Conservation (phyloP, 2,113 vertebrate genomes). For the Noctilio leporinus region DNA sequence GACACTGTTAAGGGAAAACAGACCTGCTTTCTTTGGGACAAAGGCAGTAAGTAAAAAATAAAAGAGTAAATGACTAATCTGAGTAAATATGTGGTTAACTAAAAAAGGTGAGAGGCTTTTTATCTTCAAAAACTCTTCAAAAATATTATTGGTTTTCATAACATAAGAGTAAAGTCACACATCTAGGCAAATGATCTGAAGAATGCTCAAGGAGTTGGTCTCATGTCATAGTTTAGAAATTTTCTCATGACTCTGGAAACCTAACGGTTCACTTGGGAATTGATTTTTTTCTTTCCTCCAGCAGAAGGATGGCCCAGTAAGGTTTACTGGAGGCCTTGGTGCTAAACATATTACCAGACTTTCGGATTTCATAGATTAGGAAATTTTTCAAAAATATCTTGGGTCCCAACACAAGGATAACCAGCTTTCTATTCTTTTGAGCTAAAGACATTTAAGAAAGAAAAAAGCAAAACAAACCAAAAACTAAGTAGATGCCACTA, state of each 20-base stretch:
- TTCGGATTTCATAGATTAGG: background rate
- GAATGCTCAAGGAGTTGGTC: background rate
- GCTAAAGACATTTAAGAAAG: background rate
- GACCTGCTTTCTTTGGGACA: background rate
- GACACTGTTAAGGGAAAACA: background rate
- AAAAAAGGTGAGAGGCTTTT: background rate
- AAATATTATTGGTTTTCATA: background rate
- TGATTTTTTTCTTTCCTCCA: background rate
- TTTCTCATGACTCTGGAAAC: constrained; percentile 49
- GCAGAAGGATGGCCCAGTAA: background rate
- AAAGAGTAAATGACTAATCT: background rate
- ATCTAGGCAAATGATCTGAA: constrained; percentile 3
- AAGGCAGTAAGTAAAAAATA: background rate
- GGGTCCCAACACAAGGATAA: background rate
- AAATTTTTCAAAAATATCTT: background rate
- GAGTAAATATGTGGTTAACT: background rate
- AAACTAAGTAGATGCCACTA: background rate
- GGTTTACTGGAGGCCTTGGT: background rate
- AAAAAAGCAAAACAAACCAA: background rate
- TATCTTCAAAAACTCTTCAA: constrained; percentile 8
- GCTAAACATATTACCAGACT: constrained; percentile 14
- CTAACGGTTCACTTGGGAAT: constrained; percentile 7
- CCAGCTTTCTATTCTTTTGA: background rate
- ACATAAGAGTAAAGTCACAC: background rate
- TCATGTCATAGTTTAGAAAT: background rate